These are phyloP conservation scores for Rhyacophila evoluta DNA, from an alignment of 2,888 invertebrate species.

Conservation along the genomic window DNA sequence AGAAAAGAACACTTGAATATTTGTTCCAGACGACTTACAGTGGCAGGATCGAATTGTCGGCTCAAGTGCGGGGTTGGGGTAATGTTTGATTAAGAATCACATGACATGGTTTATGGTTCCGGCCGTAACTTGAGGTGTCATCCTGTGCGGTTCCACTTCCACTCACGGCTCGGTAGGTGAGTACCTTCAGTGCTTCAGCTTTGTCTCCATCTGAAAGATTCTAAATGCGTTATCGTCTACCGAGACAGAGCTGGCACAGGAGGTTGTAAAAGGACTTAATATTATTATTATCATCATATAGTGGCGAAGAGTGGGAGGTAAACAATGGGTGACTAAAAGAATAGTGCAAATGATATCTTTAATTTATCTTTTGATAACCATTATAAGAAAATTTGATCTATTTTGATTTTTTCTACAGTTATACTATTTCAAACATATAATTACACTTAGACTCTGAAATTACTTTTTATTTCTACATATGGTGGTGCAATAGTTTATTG, in stretches of 20 bases:
- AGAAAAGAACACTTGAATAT: constrained; percentile 54
- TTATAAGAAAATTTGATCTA: too few species aligned
- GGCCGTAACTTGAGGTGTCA: constrained; percentile 23
- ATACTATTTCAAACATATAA: too few species aligned
- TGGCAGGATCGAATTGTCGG: constrained; percentile 47
- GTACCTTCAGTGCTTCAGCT: constrained; percentile 53
- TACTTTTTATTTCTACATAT: too few species aligned
- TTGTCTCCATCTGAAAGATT: constrained; percentile 42
- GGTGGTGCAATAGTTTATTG: too few species aligned
- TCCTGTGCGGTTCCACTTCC: constrained; percentile 35
- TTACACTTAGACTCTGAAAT: too few species aligned
- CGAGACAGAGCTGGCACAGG: constrained; percentile 53
- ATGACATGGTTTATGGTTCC: constrained; percentile 26
- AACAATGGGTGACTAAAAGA: too few species aligned
- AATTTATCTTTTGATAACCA: too few species aligned
- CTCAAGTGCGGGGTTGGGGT: constrained; percentile 46
- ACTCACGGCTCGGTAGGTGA: constrained; percentile 53
- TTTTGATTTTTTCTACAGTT: too few species aligned
- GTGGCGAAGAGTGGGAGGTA: too few species aligned
- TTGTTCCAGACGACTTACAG: constrained; percentile 54
- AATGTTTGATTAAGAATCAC: constrained; percentile 51
- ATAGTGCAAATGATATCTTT: too few species aligned
- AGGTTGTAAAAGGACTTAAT: constrained; percentile 42
- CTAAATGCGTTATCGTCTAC: background rate
- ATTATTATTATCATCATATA: too few species aligned